These are phyloP conservation scores for Paramormyrops kingsleyae DNA, from an alignment of 2,113 vertebrate species.

Conservation along the genomic window DNA sequence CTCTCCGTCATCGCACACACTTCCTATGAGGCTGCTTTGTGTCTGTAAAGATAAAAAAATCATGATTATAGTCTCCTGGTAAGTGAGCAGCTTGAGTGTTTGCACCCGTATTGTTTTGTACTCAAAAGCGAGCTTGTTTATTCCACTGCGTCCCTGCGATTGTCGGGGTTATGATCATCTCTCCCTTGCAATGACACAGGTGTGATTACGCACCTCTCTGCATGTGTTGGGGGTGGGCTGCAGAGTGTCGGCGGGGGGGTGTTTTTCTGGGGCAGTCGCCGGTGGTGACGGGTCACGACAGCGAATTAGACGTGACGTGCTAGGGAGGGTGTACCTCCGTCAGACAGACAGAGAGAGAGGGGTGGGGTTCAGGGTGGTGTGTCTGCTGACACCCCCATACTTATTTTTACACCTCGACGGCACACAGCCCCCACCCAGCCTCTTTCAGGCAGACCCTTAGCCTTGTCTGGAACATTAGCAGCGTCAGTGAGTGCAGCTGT, in stretches of 20 bases:
- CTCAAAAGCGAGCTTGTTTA: not conserved
- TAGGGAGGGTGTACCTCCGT: not conserved
- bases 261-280: not conserved
- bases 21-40: not conserved
- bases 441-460: not conserved
- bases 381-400: not conserved
- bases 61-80: not conserved
- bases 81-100: not conserved
- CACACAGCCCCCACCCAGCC: not conserved
- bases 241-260: not conserved
- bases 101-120: not conserved
- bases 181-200: not conserved
- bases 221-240: not conserved
- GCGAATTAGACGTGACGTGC: not conserved
- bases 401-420: not conserved
- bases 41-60: not conserved
- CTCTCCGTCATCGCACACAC: not conserved
- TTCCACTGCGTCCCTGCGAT: not conserved
- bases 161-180: not conserved
- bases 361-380: not conserved
- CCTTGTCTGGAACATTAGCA: not conserved
- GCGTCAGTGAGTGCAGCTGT: not conserved
- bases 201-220: not conserved
- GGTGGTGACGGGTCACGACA: not conserved
- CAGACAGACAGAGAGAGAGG: not conserved